Evolutionary conservation across 2,888 invertebrate species (phyloP).

Genomic region (Parthenolecanium corni): DNA sequence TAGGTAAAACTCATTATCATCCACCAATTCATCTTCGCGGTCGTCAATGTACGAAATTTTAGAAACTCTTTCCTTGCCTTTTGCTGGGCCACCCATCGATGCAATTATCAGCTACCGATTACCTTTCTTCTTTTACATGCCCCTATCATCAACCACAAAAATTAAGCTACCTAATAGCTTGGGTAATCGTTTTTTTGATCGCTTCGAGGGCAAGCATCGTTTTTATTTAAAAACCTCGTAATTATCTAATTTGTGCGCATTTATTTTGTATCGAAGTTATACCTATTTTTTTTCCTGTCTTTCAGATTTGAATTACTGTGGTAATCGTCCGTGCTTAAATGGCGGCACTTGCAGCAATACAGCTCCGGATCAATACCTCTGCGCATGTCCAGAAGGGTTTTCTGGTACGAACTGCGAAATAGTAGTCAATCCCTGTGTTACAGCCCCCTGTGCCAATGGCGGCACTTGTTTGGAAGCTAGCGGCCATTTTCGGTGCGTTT

Average conservation of each 20-base stretch:
- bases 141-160: neutral
- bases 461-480: constrained; percentile 53
- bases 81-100: neutral
- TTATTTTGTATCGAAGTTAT: too few relatives aligned
- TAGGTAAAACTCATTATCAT: too few relatives aligned
- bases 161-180: too few relatives aligned
- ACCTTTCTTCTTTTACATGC: neutral
- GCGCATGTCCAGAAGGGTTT: constrained; percentile 85
- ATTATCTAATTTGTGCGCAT: neutral
- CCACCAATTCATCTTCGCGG: too few relatives aligned
- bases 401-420: constrained; percentile 85
- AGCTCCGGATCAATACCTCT: constrained; percentile 81
- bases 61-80: too few relatives aligned
- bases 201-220: too few relatives aligned
- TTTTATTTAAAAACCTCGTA: too few relatives aligned
- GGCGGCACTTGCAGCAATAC: constrained; percentile 91
- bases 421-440: constrained; percentile 83
- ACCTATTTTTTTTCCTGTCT: neutral
- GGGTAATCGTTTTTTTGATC: too few relatives aligned
- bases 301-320: constrained; percentile 86
- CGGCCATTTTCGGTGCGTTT: constrained; percentile 57
- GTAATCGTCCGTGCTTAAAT: constrained; percentile 87
- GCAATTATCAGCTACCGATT: neutral
- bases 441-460: constrained; percentile 77
- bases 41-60: too few relatives aligned